phyloP scores from a whole-genome alignment of 1,140 invertebrate genomes.

The Battus philenor region DNA sequence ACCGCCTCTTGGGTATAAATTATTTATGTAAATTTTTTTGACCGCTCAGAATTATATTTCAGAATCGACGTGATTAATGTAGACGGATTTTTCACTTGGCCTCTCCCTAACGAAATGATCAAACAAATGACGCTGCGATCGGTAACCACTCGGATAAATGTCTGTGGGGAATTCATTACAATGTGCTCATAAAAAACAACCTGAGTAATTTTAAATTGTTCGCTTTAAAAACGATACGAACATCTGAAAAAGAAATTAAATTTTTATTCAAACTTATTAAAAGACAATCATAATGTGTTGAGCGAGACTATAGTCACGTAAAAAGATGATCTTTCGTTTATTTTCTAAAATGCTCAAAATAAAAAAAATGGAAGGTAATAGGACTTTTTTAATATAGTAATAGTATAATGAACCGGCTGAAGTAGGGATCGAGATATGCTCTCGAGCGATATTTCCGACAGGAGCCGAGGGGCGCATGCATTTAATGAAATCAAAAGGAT shows the following conservation, averaged over 20 bases:
- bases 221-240: constrained; percentile 36
- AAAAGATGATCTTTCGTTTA: constrained; percentile 29
- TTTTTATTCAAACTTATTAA: constrained; percentile 30
- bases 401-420: constrained; percentile 56
- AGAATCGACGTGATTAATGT: constrained; percentile 70
- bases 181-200: constrained; percentile 39
- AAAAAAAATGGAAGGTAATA: constrained; percentile 23
- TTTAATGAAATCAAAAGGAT: constrained; percentile 76
- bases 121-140: constrained; percentile 66
- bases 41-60: constrained; percentile 69
- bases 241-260: constrained; percentile 24
- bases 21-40: constrained; percentile 73
- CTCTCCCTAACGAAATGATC: constrained; percentile 64
- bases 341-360: neutral
- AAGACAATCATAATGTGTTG: constrained; percentile 37
- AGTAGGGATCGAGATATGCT: constrained; percentile 50
- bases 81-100: constrained; percentile 67
- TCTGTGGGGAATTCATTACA: constrained; percentile 65
- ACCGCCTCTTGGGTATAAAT: constrained; percentile 60
- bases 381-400: constrained; percentile 40
- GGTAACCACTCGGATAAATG: constrained; percentile 54
- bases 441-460: constrained; percentile 75
- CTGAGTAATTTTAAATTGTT: constrained; percentile 45
- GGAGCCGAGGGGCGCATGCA: constrained; percentile 66
- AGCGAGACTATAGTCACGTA: constrained; percentile 41